Conservation (phyloP, 2,888 invertebrate genomes). For the Drosophila cognata region DNA sequence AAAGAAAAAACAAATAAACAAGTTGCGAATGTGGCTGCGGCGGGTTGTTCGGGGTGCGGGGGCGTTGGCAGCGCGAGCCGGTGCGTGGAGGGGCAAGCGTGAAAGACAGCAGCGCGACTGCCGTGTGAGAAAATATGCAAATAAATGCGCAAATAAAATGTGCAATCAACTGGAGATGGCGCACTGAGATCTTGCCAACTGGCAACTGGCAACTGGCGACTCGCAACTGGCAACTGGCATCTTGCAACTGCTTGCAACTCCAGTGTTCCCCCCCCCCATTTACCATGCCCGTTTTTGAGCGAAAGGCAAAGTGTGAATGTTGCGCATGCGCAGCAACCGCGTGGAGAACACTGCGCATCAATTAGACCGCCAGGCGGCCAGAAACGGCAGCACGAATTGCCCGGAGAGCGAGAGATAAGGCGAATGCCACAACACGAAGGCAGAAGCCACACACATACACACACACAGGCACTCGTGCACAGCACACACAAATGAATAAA, state of each 20-base stretch:
- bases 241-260: slow-evolving; percentile 8
- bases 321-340: slow-evolving; percentile 71
- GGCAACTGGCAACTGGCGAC: slow-evolving; percentile 13
- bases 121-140: slow-evolving; percentile 82
- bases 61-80: neutral
- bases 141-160: slow-evolving; percentile 82
- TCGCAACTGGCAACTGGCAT: slow-evolving; percentile 8
- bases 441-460: slow-evolving; percentile 58
- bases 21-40: slow-evolving; percentile 31
- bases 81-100: slow-evolving; percentile 10
- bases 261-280: neutral
- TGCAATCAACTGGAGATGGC: slow-evolving; percentile 77
- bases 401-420: slow-evolving; percentile 66
- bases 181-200: slow-evolving; percentile 53
- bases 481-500: slow-evolving; percentile 68
- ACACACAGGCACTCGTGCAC: neutral
- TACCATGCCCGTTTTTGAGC: slow-evolving; percentile 2
- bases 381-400: slow-evolving; percentile 74
- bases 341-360: slow-evolving; percentile 72
- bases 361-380: slow-evolving; percentile 79
- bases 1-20: slow-evolving; percentile 42
- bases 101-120: slow-evolving; percentile 33
- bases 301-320: slow-evolving; percentile 74
- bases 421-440: slow-evolving; percentile 49
- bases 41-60: neutral